Evolutionary conservation across 1,140 invertebrate species (phyloP), one percentile per base, ranked within the genome.

Genomic region (Zaprionus taronus): DNA sequence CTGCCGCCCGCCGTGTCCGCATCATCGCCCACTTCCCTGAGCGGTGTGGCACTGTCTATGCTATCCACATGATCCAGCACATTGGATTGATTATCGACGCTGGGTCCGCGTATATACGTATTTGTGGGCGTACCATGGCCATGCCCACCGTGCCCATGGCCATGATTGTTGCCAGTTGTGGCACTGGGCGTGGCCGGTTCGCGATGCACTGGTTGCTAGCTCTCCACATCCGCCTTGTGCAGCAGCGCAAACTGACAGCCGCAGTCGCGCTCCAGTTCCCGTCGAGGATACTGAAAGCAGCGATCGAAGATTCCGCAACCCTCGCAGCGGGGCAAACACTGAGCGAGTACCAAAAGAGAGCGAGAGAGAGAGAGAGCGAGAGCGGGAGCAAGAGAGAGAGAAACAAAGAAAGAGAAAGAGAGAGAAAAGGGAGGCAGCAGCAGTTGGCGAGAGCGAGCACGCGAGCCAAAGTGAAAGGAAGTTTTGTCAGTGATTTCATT

Each of bases 231-330:
- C 78, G 95, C 96, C 84, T 96, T 96, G 93, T 97, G 96, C 86
- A 97, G 95, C 91, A 97, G 94, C 89, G 96, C 96, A 93, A 97
- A 97, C 93, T 97, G 96, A 94, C 96, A 97, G 94, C 96, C 96
- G 93, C 96, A 97, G 93, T 97, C 96, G 89, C 96, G 95, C 90
- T 96, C 96, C 91, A 95, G 93, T 80, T 94, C 93, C 92, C 96
- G 95, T 80, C 96, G 95, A 76, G 96, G 95, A 93, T 96, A 96
- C 93, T 96, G 95, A 95, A 97, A 97, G 95, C 96, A 97, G 93
- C 96, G 95, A 93, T 97, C 96, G 94, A 97, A 95, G 72, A 96
- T 94, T 92, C 96, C 96, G 95, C 96, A 97, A 90, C 96, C 96
- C 93, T 96, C 95, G 94, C 92, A 93, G 47, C 91, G 79, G 51